These are phyloP conservation scores for Cydia strobilella DNA, from an alignment of 1,140 invertebrate species.

Conservation along the genomic window DNA sequence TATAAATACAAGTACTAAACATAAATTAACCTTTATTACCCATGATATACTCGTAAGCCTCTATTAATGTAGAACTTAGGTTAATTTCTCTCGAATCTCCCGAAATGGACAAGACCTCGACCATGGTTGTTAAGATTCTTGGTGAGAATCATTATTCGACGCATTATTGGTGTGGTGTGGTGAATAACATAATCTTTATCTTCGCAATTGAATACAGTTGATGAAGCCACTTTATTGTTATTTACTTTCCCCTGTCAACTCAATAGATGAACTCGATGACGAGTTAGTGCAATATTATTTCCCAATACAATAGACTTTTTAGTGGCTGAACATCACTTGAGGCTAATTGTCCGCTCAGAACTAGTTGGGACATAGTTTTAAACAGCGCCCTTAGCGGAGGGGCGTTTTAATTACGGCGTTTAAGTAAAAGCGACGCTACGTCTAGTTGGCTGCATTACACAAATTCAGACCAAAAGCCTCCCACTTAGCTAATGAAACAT, in stretches of 20 bases:
- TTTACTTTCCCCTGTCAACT: not conserved
- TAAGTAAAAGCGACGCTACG: constrained; percentile 77
- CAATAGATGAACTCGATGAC: not conserved
- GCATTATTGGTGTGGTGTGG: too few species aligned
- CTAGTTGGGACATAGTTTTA: constrained; percentile 75
- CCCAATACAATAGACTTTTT: constrained; percentile 7
- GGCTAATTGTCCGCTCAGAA: constrained; percentile 75
- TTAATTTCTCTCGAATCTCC: too few species aligned
- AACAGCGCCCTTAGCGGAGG: constrained; percentile 70
- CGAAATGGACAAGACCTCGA: too few species aligned
- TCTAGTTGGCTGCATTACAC: constrained; percentile 76
- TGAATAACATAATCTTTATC: too few species aligned
- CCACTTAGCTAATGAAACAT: constrained; percentile 82
- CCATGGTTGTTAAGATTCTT: too few species aligned
- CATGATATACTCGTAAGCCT: too few species aligned
- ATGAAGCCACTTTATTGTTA: not conserved
- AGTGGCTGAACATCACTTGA: constrained; percentile 59
- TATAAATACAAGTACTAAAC: too few species aligned
- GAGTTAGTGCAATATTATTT: not conserved
- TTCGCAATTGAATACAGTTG: not conserved
- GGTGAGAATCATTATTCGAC: too few species aligned
- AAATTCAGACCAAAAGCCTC: constrained; percentile 80
- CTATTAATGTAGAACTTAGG: too few species aligned
- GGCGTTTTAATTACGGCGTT: constrained; percentile 78
- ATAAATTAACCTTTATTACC: too few species aligned